Evolutionary conservation across 2,113 vertebrate species (phyloP).

Genomic region (Entelurus aequoreus): DNA sequence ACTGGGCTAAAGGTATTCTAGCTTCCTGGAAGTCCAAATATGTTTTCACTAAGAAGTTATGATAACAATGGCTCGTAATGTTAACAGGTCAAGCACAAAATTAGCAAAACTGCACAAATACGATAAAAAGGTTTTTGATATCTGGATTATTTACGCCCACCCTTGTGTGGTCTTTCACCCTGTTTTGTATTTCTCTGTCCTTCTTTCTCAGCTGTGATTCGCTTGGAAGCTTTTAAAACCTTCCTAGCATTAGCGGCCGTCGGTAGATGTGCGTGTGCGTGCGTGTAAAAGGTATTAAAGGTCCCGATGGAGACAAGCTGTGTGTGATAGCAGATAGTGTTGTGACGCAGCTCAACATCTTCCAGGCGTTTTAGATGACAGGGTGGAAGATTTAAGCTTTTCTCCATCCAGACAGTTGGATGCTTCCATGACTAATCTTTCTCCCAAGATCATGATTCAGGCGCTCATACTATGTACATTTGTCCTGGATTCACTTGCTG

Average conservation of each 20-base stretch:
- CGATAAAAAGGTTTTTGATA: slow-evolving; percentile 8
- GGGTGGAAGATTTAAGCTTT: slow-evolving; percentile 36
- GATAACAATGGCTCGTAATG: slow-evolving; percentile 25
- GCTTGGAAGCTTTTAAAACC: slow-evolving; percentile 30
- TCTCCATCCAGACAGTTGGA: slow-evolving; percentile 31
- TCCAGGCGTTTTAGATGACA: slow-evolving; percentile 49
- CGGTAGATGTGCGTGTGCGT: slow-evolving; percentile 1
- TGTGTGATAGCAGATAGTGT: slow-evolving; percentile 49
- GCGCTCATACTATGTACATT: slow-evolving; percentile 27
- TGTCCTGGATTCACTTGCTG: slow-evolving; percentile 34
- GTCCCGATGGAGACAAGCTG: slow-evolving; percentile 58
- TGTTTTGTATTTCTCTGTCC: slow-evolving; percentile 32
- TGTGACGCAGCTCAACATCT: slow-evolving; percentile 51
- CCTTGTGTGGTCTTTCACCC: not conserved
- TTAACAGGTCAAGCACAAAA: slow-evolving; percentile 14
- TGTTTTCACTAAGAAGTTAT: slow-evolving; percentile 34
- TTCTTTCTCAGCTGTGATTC: slow-evolving; percentile 36
- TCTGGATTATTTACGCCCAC: slow-evolving; percentile 4
- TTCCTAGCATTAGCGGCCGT: slow-evolving; percentile 25
- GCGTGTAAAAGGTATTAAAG: slow-evolving; percentile 27
- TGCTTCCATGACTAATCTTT: slow-evolving; percentile 36
- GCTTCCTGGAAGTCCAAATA: slow-evolving; percentile 32
- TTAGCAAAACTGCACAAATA: slow-evolving; percentile 20
- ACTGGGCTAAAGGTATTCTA: slow-evolving; percentile 13
- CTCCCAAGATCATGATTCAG: slow-evolving; percentile 42